Evolutionary conservation across 2,888 invertebrate species (phyloP).

Genomic region (Lasioglossum pauxillum): DNA sequence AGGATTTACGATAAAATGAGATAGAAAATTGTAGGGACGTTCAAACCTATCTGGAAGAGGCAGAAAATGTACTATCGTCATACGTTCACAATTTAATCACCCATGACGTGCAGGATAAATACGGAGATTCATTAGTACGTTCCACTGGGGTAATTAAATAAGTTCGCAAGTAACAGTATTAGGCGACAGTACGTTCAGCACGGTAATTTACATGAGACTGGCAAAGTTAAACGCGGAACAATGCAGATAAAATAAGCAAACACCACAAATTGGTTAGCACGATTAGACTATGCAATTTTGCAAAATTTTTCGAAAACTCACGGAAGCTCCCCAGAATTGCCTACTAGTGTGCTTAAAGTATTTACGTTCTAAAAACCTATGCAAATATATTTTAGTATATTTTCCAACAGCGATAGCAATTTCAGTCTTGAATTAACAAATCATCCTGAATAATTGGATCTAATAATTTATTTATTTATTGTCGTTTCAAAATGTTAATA

Average conservation of each 20-base stretch:
- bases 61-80: neutral
- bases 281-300: neutral
- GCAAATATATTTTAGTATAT: too few relatives aligned
- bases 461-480: neutral
- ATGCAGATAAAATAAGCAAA: neutral
- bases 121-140: slow-evolving; percentile 11
- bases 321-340: neutral
- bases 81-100: neutral
- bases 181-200: neutral
- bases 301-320: neutral
- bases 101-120: neutral
- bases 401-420: too few relatives aligned
- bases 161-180: slow-evolving; percentile 7
- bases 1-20: neutral
- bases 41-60: neutral
- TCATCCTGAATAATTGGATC: neutral
- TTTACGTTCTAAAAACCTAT: too few relatives aligned
- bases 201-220: neutral
- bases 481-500: neutral
- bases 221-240: neutral
- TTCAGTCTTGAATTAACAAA: neutral
- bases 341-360: too few relatives aligned
- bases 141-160: slow-evolving; percentile 7
- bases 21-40: neutral
- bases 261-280: neutral